These are phyloP conservation scores for Desmodus rotundus DNA, from an alignment of 2,113 vertebrate genomes.

Conservation along the genomic window DNA sequence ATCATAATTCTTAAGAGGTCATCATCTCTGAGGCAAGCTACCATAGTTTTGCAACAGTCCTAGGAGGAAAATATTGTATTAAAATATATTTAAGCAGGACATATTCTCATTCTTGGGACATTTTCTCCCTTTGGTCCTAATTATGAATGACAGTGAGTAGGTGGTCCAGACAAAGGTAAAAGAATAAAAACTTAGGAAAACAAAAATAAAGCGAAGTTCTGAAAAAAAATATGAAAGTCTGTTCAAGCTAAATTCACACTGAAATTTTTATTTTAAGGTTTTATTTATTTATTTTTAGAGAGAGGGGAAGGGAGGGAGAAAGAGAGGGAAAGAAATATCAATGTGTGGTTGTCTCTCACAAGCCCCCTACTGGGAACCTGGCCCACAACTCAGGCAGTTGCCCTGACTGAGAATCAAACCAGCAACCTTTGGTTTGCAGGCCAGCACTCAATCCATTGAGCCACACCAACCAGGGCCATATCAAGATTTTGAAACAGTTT, in stretches of 20 bases:
- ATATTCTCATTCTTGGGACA: background rate
- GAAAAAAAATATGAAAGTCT: background rate
- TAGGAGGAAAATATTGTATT: background rate
- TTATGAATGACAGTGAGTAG: background rate
- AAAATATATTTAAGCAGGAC: background rate
- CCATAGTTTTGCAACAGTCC: background rate
- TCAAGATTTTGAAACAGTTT: background rate
- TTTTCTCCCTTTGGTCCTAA: background rate
- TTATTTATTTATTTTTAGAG: too few species aligned
- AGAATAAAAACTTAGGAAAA: background rate
- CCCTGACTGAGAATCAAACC: too few species aligned
- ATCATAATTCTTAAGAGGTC: background rate
- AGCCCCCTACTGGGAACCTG: too few species aligned
- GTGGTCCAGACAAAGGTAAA: background rate
- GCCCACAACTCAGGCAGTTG: too few species aligned
- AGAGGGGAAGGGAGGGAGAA: too few species aligned
- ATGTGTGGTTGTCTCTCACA: too few species aligned
- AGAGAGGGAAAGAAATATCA: too few species aligned
- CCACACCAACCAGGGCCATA: too few species aligned
- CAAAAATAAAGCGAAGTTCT: constrained; percentile 7
- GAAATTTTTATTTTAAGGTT: background rate
- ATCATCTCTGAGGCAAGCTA: background rate
- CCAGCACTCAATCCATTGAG: too few species aligned
- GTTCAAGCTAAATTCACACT: background rate
- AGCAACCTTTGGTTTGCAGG: too few species aligned